phyloP scores from a whole-genome alignment of 2,888 invertebrate species.

The Clostera curtula region DNA sequence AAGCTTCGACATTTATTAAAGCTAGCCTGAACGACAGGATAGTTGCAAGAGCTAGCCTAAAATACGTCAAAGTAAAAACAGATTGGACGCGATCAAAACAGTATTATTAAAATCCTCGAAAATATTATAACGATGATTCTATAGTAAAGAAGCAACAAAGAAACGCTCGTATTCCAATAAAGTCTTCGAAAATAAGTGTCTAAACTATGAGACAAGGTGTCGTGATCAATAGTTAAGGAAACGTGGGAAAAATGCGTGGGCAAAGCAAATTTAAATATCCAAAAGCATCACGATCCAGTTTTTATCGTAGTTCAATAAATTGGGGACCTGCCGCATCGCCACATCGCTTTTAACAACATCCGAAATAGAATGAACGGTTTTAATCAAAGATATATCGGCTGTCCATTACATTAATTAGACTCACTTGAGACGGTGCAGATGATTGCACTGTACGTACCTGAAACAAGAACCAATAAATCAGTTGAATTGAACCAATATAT shows the following conservation, averaged over 20 bases:
- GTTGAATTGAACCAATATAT: conserved; percentile 16
- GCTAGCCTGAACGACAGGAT: conserved; percentile 4
- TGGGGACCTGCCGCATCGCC: conserved; percentile 17
- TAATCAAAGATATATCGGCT: too few species aligned
- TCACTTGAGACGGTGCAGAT: conserved; percentile 15
- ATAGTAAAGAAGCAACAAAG: too few species aligned
- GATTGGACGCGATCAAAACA: too few species aligned
- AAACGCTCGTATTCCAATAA: conserved; percentile 12
- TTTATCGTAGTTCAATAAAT: conserved; percentile 41
- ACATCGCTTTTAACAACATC: conserved; percentile 11
- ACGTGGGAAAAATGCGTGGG: conserved; percentile 54
- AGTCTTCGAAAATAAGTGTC: conserved; percentile 19
- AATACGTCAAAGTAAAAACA: too few species aligned
- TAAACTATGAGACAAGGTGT: conserved; percentile 25
- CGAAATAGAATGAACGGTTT: conserved; percentile 9
- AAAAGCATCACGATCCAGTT: conserved; percentile 43
- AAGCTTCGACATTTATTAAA: conserved; percentile 29
- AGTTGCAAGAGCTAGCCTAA: too few species aligned
- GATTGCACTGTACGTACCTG: conserved; percentile 34
- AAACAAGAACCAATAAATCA: conserved; percentile 34
- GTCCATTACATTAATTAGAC: too few species aligned
- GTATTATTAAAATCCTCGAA: too few species aligned
- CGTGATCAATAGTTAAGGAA: conserved; percentile 39
- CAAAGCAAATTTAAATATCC: too few species aligned
- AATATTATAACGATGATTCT: too few species aligned